Base-by-base conservation (phyloP, 2,888 invertebrate genomes). In the Iselma pallidipennis region DNA sequence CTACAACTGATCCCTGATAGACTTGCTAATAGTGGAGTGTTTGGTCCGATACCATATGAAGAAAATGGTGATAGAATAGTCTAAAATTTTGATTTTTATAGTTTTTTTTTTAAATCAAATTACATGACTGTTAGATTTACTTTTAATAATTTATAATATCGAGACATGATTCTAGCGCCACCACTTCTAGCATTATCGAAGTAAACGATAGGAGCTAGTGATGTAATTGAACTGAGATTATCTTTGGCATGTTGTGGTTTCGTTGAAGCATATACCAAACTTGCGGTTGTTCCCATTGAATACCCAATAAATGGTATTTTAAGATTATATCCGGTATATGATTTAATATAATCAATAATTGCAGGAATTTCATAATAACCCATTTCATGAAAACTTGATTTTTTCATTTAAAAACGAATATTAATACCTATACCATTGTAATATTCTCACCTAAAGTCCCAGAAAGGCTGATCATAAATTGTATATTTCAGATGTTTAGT, bases 331-430 rank as follows among this genome's bases (percentile, higher is more conserved):
- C 82, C 79, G 0, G 87, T 87, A 12, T 64, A 69, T 0, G 80
- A 72, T 26, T 87, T 76, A 2, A 87, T 82, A 69, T 90, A 89
- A 78, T 95, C 90, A 63, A 96, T 87, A 72, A 86, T 88, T 0
- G 94, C 92, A 7, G 96, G 94, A 55, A 96, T 76, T 80, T 97
- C 96, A 75, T 91, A 87, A 42, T 88, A 78, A 0, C 91, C 94
- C 80, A 94, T 91, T 78, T 96, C 94, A 73, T 95, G 91, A 85
- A 91, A 95, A 68, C 94, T 94, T 50, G 25, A 68, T 61, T 12
- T 45, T 51, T 10, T 10, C 19, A 23, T 42, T 31, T 54, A 50
- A 9, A 14, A 28, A 49, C 12, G 21, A 29, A 33, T n/a, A n/a
- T 29, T 37, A 26, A 14, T 25, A 16, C 26, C 9, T 21, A 12